Conservation (phyloP, 1,140 invertebrate species). For the Saxidomus purpurata region DNA sequence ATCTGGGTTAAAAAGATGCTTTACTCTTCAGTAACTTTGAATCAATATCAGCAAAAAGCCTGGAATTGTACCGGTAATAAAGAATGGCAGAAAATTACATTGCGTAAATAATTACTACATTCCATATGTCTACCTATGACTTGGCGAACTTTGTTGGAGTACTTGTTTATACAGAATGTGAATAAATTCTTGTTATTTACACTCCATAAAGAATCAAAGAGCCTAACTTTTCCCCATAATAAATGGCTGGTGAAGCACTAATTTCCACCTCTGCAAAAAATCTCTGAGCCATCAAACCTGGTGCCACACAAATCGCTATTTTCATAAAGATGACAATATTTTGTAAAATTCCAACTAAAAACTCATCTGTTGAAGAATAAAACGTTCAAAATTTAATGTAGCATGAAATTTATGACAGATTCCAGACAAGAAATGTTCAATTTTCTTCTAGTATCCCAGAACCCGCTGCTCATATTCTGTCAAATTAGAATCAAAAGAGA, state of each 20-base stretch:
- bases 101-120: slow-evolving; percentile 45
- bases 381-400: slow-evolving; percentile 33
- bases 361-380: not conserved
- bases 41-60: not conserved
- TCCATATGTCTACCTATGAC: slow-evolving; percentile 15
- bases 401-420: slow-evolving; percentile 35
- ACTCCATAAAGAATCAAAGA: slow-evolving; percentile 2
- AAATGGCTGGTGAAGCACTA: not conserved
- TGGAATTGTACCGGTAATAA: not conserved
- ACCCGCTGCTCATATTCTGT: not conserved
- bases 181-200: not conserved
- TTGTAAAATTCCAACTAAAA: not conserved
- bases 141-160: not conserved
- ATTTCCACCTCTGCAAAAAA: not conserved
- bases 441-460: not conserved
- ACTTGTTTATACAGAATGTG: not conserved
- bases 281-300: not conserved
- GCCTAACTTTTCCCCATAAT: not conserved
- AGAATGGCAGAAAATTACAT: slow-evolving; percentile 52
- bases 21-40: not conserved
- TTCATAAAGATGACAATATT: slow-evolving; percentile 1
- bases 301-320: slow-evolving; percentile 24
- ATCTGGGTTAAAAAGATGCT: too few relatives aligned
- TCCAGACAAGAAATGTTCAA: slow-evolving; percentile 1
- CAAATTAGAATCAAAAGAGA: not conserved